Evolutionary conservation across 2,113 vertebrate species (phyloP).

Genomic region (Leptobrachium ailaonicum): DNA sequence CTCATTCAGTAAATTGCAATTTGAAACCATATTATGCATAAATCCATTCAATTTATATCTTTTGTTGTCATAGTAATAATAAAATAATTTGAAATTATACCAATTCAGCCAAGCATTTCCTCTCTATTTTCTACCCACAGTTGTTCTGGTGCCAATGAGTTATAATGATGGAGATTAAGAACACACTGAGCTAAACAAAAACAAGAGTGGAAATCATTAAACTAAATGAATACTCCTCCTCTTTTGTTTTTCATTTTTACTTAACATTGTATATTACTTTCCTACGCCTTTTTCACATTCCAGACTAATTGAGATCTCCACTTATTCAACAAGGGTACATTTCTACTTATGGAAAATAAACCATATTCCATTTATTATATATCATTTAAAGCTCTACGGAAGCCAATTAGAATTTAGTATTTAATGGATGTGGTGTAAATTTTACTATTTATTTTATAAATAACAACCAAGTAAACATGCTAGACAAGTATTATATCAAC

Average conservation of each 20-base stretch:
- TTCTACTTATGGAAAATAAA: neutral
- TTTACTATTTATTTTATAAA: too few relatives aligned
- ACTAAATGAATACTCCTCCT: neutral
- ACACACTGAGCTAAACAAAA: constrained; percentile 3
- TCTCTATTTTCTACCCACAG: neutral
- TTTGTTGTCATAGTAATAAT: constrained; percentile 1
- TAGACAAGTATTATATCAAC: too few relatives aligned
- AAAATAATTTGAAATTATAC: constrained; percentile 11
- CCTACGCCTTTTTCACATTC: neutral
- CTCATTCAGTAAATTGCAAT: neutral
- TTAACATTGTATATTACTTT: constrained; percentile 3
- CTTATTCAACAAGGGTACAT: neutral
- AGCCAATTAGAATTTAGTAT: too few relatives aligned
- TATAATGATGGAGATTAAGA: neutral
- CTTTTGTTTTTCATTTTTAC: neutral
- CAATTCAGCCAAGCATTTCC: constrained; percentile 15
- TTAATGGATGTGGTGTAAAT: too few relatives aligned
- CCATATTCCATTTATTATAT: too few relatives aligned
- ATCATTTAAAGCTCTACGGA: too few relatives aligned
- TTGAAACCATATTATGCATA: neutral
- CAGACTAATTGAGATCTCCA: too few relatives aligned
- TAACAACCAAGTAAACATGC: too few relatives aligned
- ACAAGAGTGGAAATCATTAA: constrained; percentile 6
- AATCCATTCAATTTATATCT: neutral
- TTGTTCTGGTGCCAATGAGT: neutral